A percentile compares a stretch with the other conserved stretches of the same genome.
Evolutionary conservation across 1,140 invertebrate genomes (phyloP).

Genomic region (Grapholita molesta): DNA sequence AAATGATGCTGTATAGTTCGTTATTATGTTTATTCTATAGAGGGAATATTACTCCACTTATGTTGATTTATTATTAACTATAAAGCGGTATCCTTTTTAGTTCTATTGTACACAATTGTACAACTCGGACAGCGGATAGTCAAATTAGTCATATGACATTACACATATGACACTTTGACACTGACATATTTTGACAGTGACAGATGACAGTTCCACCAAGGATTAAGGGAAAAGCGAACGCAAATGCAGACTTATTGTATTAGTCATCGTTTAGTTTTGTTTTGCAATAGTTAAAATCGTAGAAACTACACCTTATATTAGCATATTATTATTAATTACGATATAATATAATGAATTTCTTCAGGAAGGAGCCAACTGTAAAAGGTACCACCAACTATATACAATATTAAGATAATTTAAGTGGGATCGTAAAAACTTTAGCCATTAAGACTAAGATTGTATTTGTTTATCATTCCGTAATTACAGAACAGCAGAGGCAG

Average conservation of each 20-base stretch:
- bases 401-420: background rate
- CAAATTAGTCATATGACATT: too few relatives aligned
- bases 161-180: background rate
- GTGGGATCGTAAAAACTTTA: background rate
- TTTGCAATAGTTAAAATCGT: background rate
- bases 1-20: too few relatives aligned
- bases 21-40: too few relatives aligned
- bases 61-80: too few relatives aligned
- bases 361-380: conserved; percentile 78
- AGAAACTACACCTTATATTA: background rate
- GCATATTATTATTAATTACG: background rate
- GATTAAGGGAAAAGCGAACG: background rate
- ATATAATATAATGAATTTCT: conserved; percentile 70
- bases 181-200: background rate
- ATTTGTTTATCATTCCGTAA: conserved; percentile 22
- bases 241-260: background rate
- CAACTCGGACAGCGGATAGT: background rate
- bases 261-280: background rate
- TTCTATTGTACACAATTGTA: background rate
- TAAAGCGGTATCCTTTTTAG: too few relatives aligned
- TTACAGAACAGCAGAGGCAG: conserved; percentile 88
- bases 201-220: background rate
- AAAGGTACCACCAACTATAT: conserved; percentile 61
- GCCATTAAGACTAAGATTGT: background rate
- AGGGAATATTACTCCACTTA: too few relatives aligned